These are phyloP conservation scores for Pseudotriccus pelzelni DNA, from an alignment of 2,797 vertebrate species.

Conservation along the genomic window DNA sequence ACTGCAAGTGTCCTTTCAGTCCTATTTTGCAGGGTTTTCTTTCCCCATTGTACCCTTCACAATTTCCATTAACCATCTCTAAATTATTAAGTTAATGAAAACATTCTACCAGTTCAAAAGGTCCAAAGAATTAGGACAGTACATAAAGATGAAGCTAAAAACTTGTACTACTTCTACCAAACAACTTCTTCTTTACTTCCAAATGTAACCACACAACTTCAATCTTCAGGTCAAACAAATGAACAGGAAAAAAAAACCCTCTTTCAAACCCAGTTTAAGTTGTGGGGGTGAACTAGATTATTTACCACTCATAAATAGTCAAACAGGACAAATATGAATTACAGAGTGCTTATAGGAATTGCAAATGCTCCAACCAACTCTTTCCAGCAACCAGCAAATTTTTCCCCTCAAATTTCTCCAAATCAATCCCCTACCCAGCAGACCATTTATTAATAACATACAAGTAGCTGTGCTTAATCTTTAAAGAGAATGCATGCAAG, in stretches of 20 bases:
- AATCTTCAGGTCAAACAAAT: background rate
- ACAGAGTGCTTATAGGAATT: background rate
- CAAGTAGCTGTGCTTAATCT: background rate
- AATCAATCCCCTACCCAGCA: constrained; percentile 16
- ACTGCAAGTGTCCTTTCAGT: background rate
- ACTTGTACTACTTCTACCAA: background rate
- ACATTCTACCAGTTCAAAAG: background rate
- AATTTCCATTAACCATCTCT: background rate
- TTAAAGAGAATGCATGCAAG: background rate
- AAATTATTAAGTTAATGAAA: background rate
- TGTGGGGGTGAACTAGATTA: background rate
- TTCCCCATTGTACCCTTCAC: background rate
- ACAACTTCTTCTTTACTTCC: background rate
- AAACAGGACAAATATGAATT: constrained; percentile 41
- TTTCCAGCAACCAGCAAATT: constrained; percentile 17
- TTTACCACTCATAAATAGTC: background rate
- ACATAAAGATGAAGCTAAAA: background rate
- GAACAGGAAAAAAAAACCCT: accelerated
- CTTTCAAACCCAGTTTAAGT: background rate
- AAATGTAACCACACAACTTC: background rate
- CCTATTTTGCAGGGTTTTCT: accelerated
- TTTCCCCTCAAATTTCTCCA: constrained; percentile 19
- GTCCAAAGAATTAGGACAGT: background rate
- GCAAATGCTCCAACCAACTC: background rate
- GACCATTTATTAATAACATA: background rate